A percentile compares a stretch with the other conserved stretches of the same genome.
Evolutionary conservation across 1,140 invertebrate genomes (phyloP).

Genomic region (Drosophila rufa): DNA sequence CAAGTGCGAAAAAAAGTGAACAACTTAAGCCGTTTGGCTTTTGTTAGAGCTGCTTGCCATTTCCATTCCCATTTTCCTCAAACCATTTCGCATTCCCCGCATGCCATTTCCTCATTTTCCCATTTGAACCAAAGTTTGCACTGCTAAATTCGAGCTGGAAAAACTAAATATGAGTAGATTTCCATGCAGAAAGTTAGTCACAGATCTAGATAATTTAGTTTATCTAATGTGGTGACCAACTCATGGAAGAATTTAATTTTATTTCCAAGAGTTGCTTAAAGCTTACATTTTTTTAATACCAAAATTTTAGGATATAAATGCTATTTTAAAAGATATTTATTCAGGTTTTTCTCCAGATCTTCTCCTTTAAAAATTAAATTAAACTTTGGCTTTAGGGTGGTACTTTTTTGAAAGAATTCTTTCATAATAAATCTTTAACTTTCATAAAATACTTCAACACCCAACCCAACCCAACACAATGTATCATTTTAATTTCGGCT

Average conservation of each 20-base stretch:
- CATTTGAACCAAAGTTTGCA: conserved; percentile 14
- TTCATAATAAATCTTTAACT: background rate
- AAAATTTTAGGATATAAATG: no score
- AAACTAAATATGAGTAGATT: conserved; percentile 16
- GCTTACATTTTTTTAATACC: no score
- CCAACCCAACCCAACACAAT: background rate
- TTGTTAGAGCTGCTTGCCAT: conserved; percentile 8
- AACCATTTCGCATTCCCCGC: conserved; percentile 11
- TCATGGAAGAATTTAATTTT: no score
- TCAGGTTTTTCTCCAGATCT: no score
- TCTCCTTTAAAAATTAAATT: no score
- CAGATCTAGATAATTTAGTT: background rate
- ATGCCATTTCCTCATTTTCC: background rate
- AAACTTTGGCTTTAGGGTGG: no score
- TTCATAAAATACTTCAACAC: background rate
- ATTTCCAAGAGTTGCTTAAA: no score
- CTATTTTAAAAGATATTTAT: no score
- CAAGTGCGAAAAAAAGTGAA: conserved; percentile 67
- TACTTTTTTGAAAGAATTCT: background rate
- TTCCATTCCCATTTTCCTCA: conserved; percentile 21
- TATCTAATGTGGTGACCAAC: no score
- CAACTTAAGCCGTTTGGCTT: conserved; percentile 49
- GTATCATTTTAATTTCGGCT: background rate
- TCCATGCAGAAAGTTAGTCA: conserved; percentile 11
- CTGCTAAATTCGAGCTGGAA: background rate